Evolutionary conservation across 2,797 vertebrate species (phyloP).

Genomic region (Scolopax rusticola): DNA sequence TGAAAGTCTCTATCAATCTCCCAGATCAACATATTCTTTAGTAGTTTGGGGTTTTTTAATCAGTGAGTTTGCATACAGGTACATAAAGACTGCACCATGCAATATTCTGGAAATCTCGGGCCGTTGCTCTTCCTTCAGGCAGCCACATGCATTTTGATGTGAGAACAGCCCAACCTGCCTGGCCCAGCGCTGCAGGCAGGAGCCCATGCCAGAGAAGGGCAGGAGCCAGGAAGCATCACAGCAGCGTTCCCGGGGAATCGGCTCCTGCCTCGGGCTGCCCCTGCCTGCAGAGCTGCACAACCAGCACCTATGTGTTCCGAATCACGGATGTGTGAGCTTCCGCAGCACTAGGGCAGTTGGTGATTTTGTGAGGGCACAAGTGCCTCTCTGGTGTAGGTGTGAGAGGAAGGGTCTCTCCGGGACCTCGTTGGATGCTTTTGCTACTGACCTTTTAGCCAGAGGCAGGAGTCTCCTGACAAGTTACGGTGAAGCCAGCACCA

Average conservation of each 20-base stretch:
- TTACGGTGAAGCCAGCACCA: background rate
- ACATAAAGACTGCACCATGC: background rate
- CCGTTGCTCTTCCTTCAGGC: background rate
- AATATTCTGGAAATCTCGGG: background rate
- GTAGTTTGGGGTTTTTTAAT: background rate
- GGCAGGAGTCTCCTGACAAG: background rate
- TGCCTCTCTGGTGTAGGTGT: background rate
- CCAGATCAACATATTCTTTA: background rate
- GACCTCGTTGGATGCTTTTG: background rate
- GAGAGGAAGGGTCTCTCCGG: background rate
- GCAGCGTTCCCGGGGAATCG: background rate
- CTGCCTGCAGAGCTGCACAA: background rate
- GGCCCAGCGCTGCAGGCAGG: background rate
- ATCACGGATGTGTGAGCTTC: background rate
- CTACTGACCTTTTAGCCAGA: background rate
- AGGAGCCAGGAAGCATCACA: background rate
- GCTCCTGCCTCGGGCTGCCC: too few species aligned
- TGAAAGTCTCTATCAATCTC: background rate
- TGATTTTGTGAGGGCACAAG: background rate
- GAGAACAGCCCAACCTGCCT: background rate
- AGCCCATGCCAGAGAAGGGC: background rate
- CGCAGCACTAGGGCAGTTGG: background rate
- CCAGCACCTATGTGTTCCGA: too few species aligned
- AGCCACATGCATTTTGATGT: background rate
- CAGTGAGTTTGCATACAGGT: background rate